Evolutionary conservation across 2,888 invertebrate genomes (phyloP).

Genomic region (Stictocephala bisonia): DNA sequence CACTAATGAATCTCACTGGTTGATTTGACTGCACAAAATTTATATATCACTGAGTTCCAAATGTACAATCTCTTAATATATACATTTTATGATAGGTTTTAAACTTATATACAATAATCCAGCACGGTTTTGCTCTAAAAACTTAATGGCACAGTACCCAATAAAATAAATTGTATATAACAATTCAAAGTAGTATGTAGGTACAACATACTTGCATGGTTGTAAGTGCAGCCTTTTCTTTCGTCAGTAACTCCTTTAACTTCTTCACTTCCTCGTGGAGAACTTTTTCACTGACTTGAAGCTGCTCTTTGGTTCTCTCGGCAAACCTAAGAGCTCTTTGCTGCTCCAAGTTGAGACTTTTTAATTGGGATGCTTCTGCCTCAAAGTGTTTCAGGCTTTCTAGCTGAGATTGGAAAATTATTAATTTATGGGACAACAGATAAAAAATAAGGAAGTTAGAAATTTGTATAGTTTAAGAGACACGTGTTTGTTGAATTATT

Average conservation of each 20-base stretch:
- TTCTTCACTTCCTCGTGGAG: constrained; percentile 65
- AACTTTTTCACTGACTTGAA: constrained; percentile 63
- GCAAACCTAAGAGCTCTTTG: constrained; percentile 63
- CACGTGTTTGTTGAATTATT: too few relatives aligned
- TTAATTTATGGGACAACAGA: too few relatives aligned
- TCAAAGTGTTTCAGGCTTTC: constrained; percentile 58
- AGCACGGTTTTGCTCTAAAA: not conserved
- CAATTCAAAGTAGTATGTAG: not conserved
- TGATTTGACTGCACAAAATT: too few relatives aligned
- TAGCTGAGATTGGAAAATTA: too few relatives aligned
- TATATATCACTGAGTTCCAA: too few relatives aligned
- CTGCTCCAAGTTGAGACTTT: constrained; percentile 64
- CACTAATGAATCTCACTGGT: too few relatives aligned
- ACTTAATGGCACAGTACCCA: not conserved
- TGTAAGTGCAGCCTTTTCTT: constrained; percentile 65
- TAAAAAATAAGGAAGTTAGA: too few relatives aligned
- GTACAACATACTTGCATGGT: constrained; percentile 64
- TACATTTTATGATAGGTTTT: too few relatives aligned
- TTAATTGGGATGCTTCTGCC: constrained; percentile 64
- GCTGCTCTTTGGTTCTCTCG: constrained; percentile 63
- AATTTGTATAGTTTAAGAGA: too few relatives aligned
- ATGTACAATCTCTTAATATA: too few relatives aligned
- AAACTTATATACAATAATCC: too few relatives aligned
- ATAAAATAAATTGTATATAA: not conserved
- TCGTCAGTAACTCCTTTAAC: constrained; percentile 67